Conservation (phyloP, 2,113 vertebrate genomes). For the Ginglymostoma cirratum region DNA sequence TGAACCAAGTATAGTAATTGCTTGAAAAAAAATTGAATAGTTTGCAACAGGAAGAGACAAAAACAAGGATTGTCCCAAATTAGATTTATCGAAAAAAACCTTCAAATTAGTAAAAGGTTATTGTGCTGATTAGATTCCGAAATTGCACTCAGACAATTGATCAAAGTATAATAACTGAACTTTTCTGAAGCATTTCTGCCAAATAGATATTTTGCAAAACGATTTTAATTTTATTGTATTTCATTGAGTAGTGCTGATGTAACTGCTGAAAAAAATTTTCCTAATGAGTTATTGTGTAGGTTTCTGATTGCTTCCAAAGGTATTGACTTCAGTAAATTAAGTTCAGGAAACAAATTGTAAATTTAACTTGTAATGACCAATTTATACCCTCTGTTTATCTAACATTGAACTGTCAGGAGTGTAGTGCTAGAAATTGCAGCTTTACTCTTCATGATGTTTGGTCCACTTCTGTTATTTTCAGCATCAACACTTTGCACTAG, state of each 20-base stretch:
- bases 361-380: background rate
- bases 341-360: background rate
- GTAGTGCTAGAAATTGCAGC: background rate
- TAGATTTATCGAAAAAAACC: background rate
- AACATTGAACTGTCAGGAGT: background rate
- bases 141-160: background rate
- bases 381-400: background rate
- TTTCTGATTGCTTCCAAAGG: background rate
- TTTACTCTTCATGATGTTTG: background rate
- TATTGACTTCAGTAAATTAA: background rate
- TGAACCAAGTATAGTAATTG: background rate
- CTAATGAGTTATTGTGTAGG: background rate
- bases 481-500: background rate
- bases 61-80: background rate
- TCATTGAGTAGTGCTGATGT: background rate
- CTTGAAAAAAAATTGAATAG: background rate
- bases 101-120: background rate
- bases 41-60: background rate
- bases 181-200: background rate
- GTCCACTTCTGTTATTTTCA: background rate
- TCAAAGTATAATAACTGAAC: background rate
- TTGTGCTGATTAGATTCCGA: slow-evolving; percentile 7
- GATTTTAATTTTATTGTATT: background rate
- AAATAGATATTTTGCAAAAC: background rate
- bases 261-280: background rate